Evolutionary conservation across 1,140 invertebrate genomes (phyloP), one percentile per base, ranked within the genome.

Genomic region (Drosophila neocordata): DNA sequence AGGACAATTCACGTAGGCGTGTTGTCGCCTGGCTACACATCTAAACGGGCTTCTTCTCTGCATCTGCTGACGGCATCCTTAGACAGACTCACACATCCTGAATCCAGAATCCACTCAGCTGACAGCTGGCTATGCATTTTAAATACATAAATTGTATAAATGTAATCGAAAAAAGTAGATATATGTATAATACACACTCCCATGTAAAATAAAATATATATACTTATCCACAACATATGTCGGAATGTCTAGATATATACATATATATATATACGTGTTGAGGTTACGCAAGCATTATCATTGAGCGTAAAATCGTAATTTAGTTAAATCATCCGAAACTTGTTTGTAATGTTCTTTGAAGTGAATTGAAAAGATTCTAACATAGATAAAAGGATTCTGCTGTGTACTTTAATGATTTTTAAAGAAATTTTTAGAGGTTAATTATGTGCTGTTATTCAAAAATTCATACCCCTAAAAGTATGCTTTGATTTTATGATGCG

Each of bases 131-230:
- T 38, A 24, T 73, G 82, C 68, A 85, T 81, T 82, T 78, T 67
- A 82, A 87, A 77, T 87, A 79, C 61, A 84, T 55, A 81, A 77
- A 85, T 85, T 55, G 27, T 53, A 66, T 73, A 62, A 52, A 58
- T 62, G 68, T 75, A 72, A 69, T 75, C 22, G 44, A 57, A 65
- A 78, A 9, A 35, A 35, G 34, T 35, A 35, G 5, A 48, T 38
- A 48, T 48, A 20, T 18, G 20, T 31, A 31, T 31, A 31, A 18
- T 48, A 48, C 9, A 48, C 41, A 48, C 15, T 48, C 18, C 41
- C 8, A 13, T 15, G 1, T 48, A 15, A 15, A 48, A 31, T 31
- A 24, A 2, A 24, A 0, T 24, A 18, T 11, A 61, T 66, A 63
- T 60, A 57, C 44, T 69, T 53, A 65, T 56, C 13, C 41, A 15